These are phyloP conservation scores for Phrynocephalus forsythii DNA, from an alignment of 2,797 vertebrate genomes.

Conservation along the genomic window DNA sequence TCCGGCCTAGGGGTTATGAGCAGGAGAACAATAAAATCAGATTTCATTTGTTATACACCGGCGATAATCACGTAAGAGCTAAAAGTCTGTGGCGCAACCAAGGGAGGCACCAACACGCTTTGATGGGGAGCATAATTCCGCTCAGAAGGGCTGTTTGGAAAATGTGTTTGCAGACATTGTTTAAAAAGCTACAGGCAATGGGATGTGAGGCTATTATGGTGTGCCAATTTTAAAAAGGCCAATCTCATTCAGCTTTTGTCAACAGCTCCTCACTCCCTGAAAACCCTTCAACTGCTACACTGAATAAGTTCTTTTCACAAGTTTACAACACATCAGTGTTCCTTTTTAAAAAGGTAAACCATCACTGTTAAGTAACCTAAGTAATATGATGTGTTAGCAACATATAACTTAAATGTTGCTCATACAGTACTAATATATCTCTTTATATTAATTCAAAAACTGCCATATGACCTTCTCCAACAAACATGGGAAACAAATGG, in stretches of 20 bases:
- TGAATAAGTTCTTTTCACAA: too few relatives aligned
- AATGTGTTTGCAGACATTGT: neutral
- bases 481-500: too few relatives aligned
- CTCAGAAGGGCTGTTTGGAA: neutral
- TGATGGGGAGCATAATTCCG: neutral
- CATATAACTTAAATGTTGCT: too few relatives aligned
- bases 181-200: neutral
- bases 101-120: neutral
- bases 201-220: neutral
- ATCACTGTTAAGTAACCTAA: too few relatives aligned
- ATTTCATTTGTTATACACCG: conserved; percentile 29
- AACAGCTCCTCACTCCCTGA: neutral
- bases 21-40: conserved; percentile 30
- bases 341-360: too few relatives aligned
- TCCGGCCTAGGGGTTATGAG: conserved; percentile 32
- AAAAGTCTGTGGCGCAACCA: conserved; percentile 6
- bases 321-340: too few relatives aligned
- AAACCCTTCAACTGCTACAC: neutral
- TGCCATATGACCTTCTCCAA: too few relatives aligned
- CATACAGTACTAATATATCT: too few relatives aligned
- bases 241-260: neutral
- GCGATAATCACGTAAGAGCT: conserved; percentile 1
- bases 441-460: too few relatives aligned
- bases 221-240: neutral
- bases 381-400: too few relatives aligned